Conservation (phyloP, 2,113 vertebrate species). For the Melanerpes aurifrons region DNA sequence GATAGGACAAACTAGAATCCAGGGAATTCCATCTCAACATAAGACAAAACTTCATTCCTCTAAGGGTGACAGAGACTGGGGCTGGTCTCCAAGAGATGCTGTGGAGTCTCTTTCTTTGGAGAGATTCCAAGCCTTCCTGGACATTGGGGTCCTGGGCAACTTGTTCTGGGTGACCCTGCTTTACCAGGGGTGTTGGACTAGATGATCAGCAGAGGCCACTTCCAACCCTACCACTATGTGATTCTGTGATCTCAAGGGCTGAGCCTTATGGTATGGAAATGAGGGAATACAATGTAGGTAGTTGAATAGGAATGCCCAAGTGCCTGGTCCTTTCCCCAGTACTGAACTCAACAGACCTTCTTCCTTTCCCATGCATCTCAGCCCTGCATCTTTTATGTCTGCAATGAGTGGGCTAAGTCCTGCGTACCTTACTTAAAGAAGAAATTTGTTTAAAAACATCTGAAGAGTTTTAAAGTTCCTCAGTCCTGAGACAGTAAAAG, state of each 20-base stretch:
- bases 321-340: not conserved
- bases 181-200: not conserved
- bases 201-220: not conserved
- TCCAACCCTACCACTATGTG: not conserved
- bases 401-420: no score
- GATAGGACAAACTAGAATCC: not conserved
- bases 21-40: not conserved
- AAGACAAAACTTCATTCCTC: not conserved
- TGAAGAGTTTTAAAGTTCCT: not conserved
- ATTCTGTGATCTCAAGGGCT: not conserved
- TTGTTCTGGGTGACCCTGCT: not conserved
- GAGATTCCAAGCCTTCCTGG: not conserved
- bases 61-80: not conserved
- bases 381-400: not conserved
- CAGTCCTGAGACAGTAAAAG: not conserved
- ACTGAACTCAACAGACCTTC: not conserved
- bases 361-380: not conserved
- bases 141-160: not conserved
- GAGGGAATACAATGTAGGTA: not conserved
- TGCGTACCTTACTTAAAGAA: not conserved
- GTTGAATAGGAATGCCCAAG: not conserved
- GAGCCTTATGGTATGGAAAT: not conserved
- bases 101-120: not conserved
- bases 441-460: not conserved
- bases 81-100: not conserved